A percentile compares a stretch with the other conserved stretches of the same genome.
These are phyloP conservation scores for Leptinotarsa haldemani DNA, from an alignment of 2,888 invertebrate species.

Conservation along the genomic window DNA sequence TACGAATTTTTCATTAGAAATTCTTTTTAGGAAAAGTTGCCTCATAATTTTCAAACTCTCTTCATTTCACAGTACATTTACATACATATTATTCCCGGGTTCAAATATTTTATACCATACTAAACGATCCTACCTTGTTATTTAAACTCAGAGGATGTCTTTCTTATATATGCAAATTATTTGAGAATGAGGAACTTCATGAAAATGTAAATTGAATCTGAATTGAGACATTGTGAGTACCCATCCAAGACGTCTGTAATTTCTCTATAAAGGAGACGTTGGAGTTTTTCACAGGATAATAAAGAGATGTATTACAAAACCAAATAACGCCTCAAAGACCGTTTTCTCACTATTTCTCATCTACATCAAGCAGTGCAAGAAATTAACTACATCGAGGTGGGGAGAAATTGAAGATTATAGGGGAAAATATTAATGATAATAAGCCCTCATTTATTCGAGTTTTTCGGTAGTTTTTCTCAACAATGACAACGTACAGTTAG, in stretches of 20 bases:
- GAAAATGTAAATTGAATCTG: slow-evolving; percentile 53
- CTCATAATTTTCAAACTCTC: slow-evolving; percentile 45
- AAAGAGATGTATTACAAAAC: neutral
- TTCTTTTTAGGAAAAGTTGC: slow-evolving; percentile 32
- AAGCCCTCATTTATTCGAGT: too few relatives aligned
- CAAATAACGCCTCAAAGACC: too few relatives aligned
- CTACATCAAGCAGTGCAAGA: too few relatives aligned
- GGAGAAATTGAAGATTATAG: too few relatives aligned
- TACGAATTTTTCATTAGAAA: slow-evolving; percentile 25
- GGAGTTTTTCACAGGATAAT: neutral
- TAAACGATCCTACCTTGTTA: slow-evolving; percentile 38
- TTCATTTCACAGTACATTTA: slow-evolving; percentile 50
- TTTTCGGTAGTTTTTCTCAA: too few relatives aligned
- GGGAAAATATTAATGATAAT: too few relatives aligned
- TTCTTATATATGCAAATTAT: slow-evolving; percentile 36
- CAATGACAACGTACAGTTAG: too few relatives aligned
- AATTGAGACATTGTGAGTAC: slow-evolving; percentile 45
- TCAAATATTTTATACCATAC: slow-evolving; percentile 49
- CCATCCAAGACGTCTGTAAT: slow-evolving; percentile 1
- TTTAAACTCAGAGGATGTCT: slow-evolving; percentile 35
- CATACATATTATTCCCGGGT: slow-evolving; percentile 55
- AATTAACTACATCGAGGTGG: too few relatives aligned
- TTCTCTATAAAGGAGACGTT: slow-evolving; percentile 2
- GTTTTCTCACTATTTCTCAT: too few relatives aligned
- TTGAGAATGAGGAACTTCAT: slow-evolving; percentile 30